phyloP scores from a whole-genome alignment of 2,113 vertebrate species.

The Probosciger aterrimus region DNA sequence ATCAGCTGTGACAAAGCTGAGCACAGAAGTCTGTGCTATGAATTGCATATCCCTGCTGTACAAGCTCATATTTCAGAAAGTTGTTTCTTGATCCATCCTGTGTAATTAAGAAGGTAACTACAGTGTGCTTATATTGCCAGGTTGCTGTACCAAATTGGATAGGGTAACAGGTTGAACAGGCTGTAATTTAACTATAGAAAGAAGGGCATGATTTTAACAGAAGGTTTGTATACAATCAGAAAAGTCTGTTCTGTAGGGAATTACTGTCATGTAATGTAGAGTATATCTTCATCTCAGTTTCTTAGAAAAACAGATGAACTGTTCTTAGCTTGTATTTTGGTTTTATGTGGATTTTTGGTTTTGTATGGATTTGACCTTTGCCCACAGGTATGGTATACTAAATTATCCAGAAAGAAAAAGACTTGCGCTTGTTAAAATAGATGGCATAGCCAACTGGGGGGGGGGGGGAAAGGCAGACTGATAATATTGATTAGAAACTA shows the following conservation, averaged over 20 bases:
- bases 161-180: background rate
- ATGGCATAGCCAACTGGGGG: background rate
- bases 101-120: background rate
- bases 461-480: background rate
- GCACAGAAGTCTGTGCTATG: background rate
- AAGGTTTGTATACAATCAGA: background rate
- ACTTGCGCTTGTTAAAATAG: background rate
- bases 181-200: background rate
- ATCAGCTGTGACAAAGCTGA: background rate
- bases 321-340: background rate
- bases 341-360: background rate
- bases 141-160: background rate
- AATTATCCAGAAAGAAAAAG: background rate
- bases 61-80: fast-evolving
- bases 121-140: background rate
- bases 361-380: background rate
- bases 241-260: background rate
- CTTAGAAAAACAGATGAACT: background rate
- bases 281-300: background rate
- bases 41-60: background rate
- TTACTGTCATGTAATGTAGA: background rate
- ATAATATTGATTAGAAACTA: background rate
- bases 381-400: background rate
- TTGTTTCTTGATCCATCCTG: background rate
- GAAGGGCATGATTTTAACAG: background rate